These are phyloP conservation scores for Pipistrellus kuhlii DNA, from an alignment of 2,797 vertebrate genomes.

Conservation along the genomic window DNA sequence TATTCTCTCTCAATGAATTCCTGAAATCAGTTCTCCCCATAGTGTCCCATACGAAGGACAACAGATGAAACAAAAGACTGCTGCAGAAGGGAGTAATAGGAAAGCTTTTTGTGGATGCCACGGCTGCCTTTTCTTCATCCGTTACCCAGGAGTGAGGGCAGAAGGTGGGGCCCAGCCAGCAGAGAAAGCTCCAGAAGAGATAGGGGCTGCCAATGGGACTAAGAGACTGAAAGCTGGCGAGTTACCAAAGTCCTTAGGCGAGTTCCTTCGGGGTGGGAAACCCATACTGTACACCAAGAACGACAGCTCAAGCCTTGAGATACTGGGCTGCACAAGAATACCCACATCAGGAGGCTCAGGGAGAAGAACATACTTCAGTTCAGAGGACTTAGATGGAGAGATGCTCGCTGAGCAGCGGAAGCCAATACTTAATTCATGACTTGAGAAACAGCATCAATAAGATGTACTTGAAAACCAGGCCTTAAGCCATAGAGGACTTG, in stretches of 20 bases:
- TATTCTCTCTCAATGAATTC: not conserved
- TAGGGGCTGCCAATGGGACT: rapidly evolving
- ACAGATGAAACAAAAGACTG: not conserved
- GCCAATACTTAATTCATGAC: not conserved
- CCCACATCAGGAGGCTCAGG: not conserved
- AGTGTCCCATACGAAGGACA: not conserved
- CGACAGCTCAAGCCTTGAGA: not conserved
- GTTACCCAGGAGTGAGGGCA: not conserved
- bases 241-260: not conserved
- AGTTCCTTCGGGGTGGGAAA: not conserved
- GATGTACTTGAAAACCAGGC: not conserved
- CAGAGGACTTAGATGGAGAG: not conserved
- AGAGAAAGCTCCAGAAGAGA: not conserved
- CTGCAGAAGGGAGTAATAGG: not conserved
- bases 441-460: not conserved
- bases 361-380: not conserved
- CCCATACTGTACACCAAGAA: not conserved
- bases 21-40: not conserved
- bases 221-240: not conserved
- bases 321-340: not conserved
- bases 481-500: not conserved
- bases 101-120: not conserved
- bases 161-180: not conserved
- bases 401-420: not conserved
- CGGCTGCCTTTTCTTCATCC: not conserved